phyloP scores from a whole-genome alignment of 2,113 vertebrate species.

The Heterotilapia buettikoferi region DNA sequence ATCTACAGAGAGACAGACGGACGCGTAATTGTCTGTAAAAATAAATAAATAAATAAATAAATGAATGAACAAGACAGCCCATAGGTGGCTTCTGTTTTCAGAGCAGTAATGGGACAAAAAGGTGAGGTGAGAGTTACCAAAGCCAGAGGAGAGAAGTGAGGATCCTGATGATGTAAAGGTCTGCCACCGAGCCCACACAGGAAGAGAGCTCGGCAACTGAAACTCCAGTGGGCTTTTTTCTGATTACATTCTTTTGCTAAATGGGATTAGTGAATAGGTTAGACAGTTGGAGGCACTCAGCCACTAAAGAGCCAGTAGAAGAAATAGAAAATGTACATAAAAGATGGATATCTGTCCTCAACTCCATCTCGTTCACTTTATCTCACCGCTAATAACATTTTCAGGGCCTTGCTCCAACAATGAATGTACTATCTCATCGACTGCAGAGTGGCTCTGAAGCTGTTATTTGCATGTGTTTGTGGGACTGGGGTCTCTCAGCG shows the following conservation, averaged over 20 bases:
- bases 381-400: slow-evolving; percentile 33
- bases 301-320: not conserved
- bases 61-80: not conserved
- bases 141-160: not conserved
- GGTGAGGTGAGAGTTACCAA: not conserved
- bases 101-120: not conserved
- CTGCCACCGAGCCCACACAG: not conserved
- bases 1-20: not conserved
- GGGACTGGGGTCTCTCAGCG: not conserved
- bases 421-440: not conserved
- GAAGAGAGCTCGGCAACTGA: not conserved
- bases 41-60: not conserved
- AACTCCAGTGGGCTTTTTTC: slow-evolving; percentile 28
- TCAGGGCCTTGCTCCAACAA: not conserved
- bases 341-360: slow-evolving; percentile 41
- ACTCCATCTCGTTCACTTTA: slow-evolving; percentile 27
- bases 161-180: not conserved
- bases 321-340: slow-evolving; percentile 24
- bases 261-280: slow-evolving; percentile 41
- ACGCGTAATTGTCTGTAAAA: not conserved
- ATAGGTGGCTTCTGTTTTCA: not conserved
- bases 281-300: slow-evolving; percentile 15
- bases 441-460: not conserved
- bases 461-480: not conserved
- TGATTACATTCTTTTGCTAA: slow-evolving; percentile 50